Evolutionary conservation across 2,113 vertebrate species (phyloP).

Genomic region (Xyrauchen texanus): DNA sequence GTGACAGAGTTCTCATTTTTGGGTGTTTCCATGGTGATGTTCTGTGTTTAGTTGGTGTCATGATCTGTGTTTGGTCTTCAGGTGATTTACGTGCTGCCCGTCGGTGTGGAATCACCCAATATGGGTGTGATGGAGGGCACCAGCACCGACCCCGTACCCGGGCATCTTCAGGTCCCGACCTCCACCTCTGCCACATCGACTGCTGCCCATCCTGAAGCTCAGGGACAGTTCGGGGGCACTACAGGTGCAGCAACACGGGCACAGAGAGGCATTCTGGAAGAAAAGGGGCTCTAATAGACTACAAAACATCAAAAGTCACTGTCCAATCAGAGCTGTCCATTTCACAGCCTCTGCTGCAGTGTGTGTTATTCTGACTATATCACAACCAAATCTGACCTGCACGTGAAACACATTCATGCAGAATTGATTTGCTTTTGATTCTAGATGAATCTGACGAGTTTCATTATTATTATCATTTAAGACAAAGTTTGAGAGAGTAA

Average conservation of each 20-base stretch:
- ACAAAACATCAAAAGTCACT: neutral
- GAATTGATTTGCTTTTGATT: too few species aligned
- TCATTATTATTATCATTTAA: too few species aligned
- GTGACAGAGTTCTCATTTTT: too few species aligned
- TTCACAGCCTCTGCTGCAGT: neutral
- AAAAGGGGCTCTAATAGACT: neutral
- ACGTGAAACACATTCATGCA: too few species aligned
- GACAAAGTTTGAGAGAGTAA: too few species aligned
- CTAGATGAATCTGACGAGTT: too few species aligned
- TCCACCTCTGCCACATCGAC: neutral
- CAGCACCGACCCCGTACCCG: neutral
- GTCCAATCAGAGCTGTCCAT: neutral
- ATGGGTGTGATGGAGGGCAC: conserved; percentile 35
- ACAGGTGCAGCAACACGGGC: neutral
- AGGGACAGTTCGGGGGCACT: neutral
- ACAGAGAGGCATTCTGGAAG: neutral
- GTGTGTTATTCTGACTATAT: neutral
- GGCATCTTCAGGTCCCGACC: neutral
- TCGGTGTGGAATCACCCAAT: conserved; percentile 36
- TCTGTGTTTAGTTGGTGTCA: too few species aligned
- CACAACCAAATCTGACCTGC: too few species aligned
- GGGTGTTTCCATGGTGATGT: too few species aligned
- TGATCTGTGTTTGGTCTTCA: conserved; percentile 7
- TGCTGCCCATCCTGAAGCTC: neutral
- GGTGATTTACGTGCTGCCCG: conserved; percentile 48